Evolutionary conservation across 1,140 invertebrate genomes (phyloP), one percentile per base, ranked within the genome.

Genomic region (Tetramorium parvispinum): DNA sequence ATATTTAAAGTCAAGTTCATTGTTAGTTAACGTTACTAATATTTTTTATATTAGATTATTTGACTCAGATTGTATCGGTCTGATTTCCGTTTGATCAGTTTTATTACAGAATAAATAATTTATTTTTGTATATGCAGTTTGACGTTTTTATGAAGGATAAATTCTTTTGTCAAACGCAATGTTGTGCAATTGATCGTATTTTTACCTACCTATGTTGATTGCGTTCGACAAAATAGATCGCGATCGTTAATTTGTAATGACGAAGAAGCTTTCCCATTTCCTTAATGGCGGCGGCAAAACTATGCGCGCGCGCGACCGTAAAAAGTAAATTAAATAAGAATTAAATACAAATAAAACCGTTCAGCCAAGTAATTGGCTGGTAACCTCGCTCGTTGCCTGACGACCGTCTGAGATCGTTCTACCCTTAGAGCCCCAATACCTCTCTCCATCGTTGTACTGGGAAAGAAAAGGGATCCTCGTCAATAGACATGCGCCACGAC

Each of bases 321-420:
- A 94, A 95, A 95, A 94, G 94, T 94, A 95, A 95, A 95, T 95
- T 94, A 95, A 95, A 95, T 94, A 93, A 95, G 94, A 95, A 95
- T 95, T 94, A 95, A 95, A 95, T 94, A 95, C 91, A 94, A 95
- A 95, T 95, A 95, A 95, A 95, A 95, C 83, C 94, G 93, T 85
- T 95, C 92, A 94, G 93, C 94, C 94, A 94, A 95, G 94, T 95
- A 95, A 95, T 95, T 95, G 94, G 92, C 89, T 94, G 89, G 90
- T 89, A 89, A 89, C 88, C 75, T 85, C 87, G 85, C 81, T 85
- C 88, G 89, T 91, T 90, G 88, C 87, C 86, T 85, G 65, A 73
- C 91, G 75, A 88, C 86, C 76, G 88, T 59, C 86, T 88, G 43
- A 70, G 86, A 88, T 88, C 66, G 73, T 81, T 88, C 79, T 59